Conservation (phyloP, 1,140 invertebrate genomes). For the Daktulosphaira vitifoliae region DNA sequence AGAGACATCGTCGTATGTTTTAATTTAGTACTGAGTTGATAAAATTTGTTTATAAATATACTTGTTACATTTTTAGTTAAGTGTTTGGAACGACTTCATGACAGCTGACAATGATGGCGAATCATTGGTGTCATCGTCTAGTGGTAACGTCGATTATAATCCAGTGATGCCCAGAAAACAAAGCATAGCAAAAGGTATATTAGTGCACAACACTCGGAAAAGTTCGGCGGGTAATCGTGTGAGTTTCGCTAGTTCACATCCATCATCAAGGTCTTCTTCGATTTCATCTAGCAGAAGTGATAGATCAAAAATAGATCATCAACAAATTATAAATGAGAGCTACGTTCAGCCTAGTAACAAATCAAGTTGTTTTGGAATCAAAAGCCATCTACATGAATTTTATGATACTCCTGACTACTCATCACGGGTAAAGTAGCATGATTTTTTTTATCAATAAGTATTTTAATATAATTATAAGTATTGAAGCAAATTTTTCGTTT, state of each 20-base stretch:
- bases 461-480: neutral
- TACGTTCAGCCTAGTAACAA: conserved; percentile 28
- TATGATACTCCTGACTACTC: conserved; percentile 43
- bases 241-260: neutral
- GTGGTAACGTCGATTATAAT: neutral
- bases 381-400: conserved; percentile 48
- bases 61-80: too few species aligned
- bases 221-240: conserved; percentile 4
- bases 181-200: neutral
- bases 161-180: neutral
- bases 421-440: neutral
- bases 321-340: neutral
- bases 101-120: conserved; percentile 15
- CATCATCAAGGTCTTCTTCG: neutral
- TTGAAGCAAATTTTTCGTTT: neutral
- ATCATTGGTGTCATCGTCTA: neutral
- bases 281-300: neutral
- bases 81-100: conserved; percentile 9
- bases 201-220: conserved; percentile 14
- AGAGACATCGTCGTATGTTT: too few species aligned
- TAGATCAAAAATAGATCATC: neutral
- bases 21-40: too few species aligned
- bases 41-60: too few species aligned
- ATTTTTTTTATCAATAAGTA: too few species aligned
- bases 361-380: conserved; percentile 46